phyloP scores from a whole-genome alignment of 2,888 invertebrate genomes.

The Eupithecia tripunctaria region DNA sequence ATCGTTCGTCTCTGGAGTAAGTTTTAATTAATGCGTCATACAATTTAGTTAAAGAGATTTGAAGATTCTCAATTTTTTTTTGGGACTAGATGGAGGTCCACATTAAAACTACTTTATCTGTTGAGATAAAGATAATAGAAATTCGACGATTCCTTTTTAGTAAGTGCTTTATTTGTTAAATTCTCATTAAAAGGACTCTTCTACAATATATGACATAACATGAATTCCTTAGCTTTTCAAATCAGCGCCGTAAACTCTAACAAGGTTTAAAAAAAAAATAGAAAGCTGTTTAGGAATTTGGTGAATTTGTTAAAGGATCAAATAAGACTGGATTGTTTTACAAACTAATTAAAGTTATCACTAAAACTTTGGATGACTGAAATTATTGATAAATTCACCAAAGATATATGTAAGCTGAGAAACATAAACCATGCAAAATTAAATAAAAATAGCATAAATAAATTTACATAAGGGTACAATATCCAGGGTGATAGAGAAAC shows the following conservation, averaged over 20 bases:
- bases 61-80: not conserved
- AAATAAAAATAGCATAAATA: slow-evolving; percentile 8
- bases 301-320: not conserved
- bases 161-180: not conserved
- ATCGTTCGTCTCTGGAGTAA: not conserved
- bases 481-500: not conserved
- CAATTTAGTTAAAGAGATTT: not conserved
- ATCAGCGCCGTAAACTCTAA: slow-evolving; percentile 15
- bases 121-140: too few relatives aligned
- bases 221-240: slow-evolving; percentile 5
- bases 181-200: not conserved
- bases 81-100: too few relatives aligned
- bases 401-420: slow-evolving; percentile 10
- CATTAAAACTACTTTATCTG: too few relatives aligned
- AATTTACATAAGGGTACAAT: not conserved
- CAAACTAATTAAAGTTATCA: not conserved
- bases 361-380: not conserved
- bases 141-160: not conserved
- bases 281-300: slow-evolving; percentile 14
- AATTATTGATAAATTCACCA: slow-evolving; percentile 13
- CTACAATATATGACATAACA: not conserved
- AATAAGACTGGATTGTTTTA: not conserved
- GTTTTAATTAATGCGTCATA: not conserved
- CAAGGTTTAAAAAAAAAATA: not conserved
- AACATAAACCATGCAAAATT: slow-evolving; percentile 24